Conservation (phyloP, 2,888 invertebrate genomes). For the Fissipunctia ypsillon region DNA sequence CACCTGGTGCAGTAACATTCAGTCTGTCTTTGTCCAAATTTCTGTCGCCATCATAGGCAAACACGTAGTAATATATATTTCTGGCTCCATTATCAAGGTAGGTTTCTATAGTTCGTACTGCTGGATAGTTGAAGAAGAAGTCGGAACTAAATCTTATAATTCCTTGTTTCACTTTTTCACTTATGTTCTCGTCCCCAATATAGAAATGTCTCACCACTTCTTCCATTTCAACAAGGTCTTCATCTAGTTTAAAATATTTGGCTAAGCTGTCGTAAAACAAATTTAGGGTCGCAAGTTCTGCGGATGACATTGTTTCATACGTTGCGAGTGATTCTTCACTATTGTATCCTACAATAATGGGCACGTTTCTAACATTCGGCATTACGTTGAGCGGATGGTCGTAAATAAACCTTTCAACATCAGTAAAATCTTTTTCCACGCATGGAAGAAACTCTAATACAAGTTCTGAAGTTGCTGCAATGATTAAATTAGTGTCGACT, state of each 20-base stretch:
- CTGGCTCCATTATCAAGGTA: constrained; percentile 70
- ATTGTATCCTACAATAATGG: constrained; percentile 72
- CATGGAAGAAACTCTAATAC: constrained; percentile 69
- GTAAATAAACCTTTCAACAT: constrained; percentile 68
- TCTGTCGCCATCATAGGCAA: constrained; percentile 76
- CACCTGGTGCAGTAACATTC: constrained; percentile 70
- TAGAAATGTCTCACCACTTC: constrained; percentile 75
- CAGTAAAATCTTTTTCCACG: constrained; percentile 72
- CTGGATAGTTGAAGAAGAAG: constrained; percentile 69
- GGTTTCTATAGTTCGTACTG: constrained; percentile 68
- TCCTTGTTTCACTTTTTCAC: constrained; percentile 62
- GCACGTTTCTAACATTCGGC: constrained; percentile 61
- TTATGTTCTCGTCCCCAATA: constrained; percentile 71
- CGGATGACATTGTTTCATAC: constrained; percentile 53
- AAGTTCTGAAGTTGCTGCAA: constrained; percentile 69
- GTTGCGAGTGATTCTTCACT: constrained; percentile 64
- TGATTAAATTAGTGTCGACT: constrained; percentile 69
- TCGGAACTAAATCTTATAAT: constrained; percentile 75
- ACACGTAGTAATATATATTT: constrained; percentile 75
- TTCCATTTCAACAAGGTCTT: constrained; percentile 65
- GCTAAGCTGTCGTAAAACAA: constrained; percentile 57
- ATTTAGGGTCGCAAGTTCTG: constrained; percentile 52
- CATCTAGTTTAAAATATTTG: constrained; percentile 66
- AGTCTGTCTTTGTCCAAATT: constrained; percentile 71
- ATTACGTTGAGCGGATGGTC: constrained; percentile 69